phyloP scores from a whole-genome alignment of 2,888 invertebrate genomes.

The Girardia tigrina region DNA sequence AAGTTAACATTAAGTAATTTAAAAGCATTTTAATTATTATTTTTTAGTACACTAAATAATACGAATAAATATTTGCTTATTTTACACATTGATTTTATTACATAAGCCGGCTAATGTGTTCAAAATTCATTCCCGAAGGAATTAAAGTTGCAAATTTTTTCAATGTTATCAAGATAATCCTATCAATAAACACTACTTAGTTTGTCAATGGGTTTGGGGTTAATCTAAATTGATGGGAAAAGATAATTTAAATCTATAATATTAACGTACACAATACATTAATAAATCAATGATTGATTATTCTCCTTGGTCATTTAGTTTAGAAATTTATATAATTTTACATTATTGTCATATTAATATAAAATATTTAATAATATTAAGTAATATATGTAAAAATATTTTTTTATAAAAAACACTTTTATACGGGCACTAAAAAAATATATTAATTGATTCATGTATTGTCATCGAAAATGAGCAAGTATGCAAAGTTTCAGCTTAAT shows the following conservation, averaged over 20 bases:
- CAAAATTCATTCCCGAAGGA: not conserved
- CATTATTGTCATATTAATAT: no score
- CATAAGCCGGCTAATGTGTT: slow-evolving; percentile 1
- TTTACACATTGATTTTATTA: slow-evolving; percentile 19
- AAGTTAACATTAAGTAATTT: no score
- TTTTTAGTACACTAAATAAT: not conserved
- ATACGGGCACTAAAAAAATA: no score
- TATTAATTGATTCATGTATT: no score
- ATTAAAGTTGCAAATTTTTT: not conserved
- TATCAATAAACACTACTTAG: not conserved
- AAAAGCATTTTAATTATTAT: not conserved
- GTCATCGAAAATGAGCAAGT: no score
- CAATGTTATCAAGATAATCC: not conserved
- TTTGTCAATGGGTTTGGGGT: not conserved
- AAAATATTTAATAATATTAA: no score
- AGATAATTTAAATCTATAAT: slow-evolving; percentile 23
- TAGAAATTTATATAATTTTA: not conserved
- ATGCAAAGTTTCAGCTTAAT: no score
- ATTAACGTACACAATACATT: slow-evolving; percentile 15
- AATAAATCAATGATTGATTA: slow-evolving; percentile 23
- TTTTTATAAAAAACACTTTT: no score
- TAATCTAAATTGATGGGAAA: slow-evolving; percentile 19
- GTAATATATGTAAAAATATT: no score
- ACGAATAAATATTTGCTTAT: not conserved
- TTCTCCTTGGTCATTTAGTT: not conserved